A percentile compares a stretch with the other conserved stretches of the same genome.
phyloP scores from a whole-genome alignment of 2,113 vertebrate species.

The Steatornis caripensis region DNA sequence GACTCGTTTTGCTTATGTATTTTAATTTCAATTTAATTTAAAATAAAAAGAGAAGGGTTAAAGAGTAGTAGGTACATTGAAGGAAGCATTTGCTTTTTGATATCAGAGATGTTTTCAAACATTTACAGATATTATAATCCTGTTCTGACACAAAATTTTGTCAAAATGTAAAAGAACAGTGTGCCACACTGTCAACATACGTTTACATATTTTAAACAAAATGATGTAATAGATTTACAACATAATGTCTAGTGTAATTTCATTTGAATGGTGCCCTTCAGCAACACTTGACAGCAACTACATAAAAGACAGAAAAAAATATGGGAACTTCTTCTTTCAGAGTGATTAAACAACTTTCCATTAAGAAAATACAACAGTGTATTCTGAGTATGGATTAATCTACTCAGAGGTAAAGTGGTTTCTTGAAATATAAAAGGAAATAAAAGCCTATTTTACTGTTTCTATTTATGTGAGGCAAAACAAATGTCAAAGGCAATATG shows the following conservation, averaged over 20 bases:
- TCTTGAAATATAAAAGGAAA: neutral
- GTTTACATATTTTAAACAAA: neutral
- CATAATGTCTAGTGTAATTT: neutral
- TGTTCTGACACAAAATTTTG: neutral
- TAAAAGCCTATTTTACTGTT: neutral
- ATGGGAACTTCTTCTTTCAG: neutral
- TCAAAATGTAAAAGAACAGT: neutral
- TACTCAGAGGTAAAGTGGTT: neutral
- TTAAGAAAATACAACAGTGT: neutral
- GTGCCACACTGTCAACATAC: neutral
- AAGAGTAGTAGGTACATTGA: neutral
- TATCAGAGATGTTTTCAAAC: neutral
- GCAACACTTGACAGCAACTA: neutral
- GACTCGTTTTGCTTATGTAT: neutral
- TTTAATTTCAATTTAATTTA: neutral
- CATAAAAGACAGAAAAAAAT: neutral
- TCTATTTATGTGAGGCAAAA: neutral
- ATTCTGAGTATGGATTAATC: neutral
- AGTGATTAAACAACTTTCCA: neutral
- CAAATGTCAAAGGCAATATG: neutral
- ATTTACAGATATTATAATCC: neutral
- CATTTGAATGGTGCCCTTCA: neutral
- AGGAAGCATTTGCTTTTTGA: neutral
- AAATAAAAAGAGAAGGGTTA: neutral
- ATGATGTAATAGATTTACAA: neutral